Percentiles rank a stretch among this genome's conserved stretches.
These are phyloP conservation scores for Proisotoma minuta DNA, from an alignment of 2,888 invertebrate species.

Conservation along the genomic window DNA sequence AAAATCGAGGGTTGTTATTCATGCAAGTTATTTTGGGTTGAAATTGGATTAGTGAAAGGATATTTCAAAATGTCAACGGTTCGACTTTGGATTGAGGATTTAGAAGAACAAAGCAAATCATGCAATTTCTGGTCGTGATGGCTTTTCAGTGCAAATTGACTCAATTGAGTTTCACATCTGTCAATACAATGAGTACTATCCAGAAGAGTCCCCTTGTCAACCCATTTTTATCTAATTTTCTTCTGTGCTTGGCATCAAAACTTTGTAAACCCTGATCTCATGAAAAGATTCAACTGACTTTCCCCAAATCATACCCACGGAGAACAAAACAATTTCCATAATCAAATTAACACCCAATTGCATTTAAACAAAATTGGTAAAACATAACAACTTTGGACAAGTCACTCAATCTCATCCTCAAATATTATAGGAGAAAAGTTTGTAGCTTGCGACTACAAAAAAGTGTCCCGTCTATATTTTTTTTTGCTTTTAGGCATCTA, in stretches of 20 bases:
- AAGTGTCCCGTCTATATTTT: too few relatives aligned
- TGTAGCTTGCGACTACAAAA: too few relatives aligned
- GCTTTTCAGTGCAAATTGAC: slow-evolving; percentile 22
- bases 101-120: background rate
- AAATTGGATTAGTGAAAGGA: slow-evolving; percentile 16
- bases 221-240: slow-evolving; percentile 4
- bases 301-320: background rate
- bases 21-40: slow-evolving; percentile 2
- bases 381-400: too few relatives aligned
- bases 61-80: slow-evolving; percentile 14
- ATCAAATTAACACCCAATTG: background rate
- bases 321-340: background rate
- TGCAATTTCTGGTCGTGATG: slow-evolving; percentile 11
- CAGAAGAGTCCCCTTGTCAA: background rate
- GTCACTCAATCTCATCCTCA: too few relatives aligned
- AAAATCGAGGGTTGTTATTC: too few relatives aligned
- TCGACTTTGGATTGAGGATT: background rate
- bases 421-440: too few relatives aligned
- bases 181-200: slow-evolving; percentile 17
- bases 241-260: background rate
- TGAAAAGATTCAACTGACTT: background rate
- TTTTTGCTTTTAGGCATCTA: too few relatives aligned
- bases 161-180: slow-evolving; percentile 35
- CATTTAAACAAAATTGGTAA: background rate
- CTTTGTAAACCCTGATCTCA: background rate